Evolutionary conservation across 2,888 invertebrate genomes (phyloP), one percentile per base, ranked within the genome.

Genomic region (Scaptomyza cyrtandrae): DNA sequence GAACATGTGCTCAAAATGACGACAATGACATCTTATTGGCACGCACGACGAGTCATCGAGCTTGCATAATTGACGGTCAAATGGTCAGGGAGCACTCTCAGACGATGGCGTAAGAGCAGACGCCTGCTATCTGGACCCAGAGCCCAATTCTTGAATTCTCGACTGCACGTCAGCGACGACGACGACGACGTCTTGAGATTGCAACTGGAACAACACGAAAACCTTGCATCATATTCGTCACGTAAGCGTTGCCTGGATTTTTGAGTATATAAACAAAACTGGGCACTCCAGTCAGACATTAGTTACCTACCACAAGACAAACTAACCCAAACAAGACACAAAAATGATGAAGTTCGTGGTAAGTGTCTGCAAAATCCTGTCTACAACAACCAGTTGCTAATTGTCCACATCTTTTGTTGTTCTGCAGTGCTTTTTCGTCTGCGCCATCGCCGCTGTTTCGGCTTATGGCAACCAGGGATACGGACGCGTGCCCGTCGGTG

Each of bases 311-410:
- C 35, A 14, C 71, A 53, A 78, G 75, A 78, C 71, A 67, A 74
- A 78, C 86, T 75, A 82, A 75, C 27, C 67, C 65, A 48, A 48
- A 59, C 54, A 29, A 62, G 44, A 55, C 60, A 62, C 72, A 86
- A 71, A 59, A 59, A 85, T 85, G 84, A 74, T 85, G 76, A 87
- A 85, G 76, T 85, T 69, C 67, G 78, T 85, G 87, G 85, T 85
- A 71, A 85, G 85, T 82, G 56, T 49, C 43, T 4, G 31, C 58
- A 19, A 39, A 39, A 48, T 75, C 70, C 73, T 49, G n/a, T 24
- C 43, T 13, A 24, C 9, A 5, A 16, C 3, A 27, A 46, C 3
- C 46, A 31, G 16, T 4, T 14, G 19, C 67, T 71, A 14, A 69
- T 45, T 53, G 43, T 35, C 6, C 14, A 24, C 10, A 24, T 24